Evolutionary conservation across 2,113 vertebrate genomes (phyloP).

Genomic region (Megaceryle maxima): DNA sequence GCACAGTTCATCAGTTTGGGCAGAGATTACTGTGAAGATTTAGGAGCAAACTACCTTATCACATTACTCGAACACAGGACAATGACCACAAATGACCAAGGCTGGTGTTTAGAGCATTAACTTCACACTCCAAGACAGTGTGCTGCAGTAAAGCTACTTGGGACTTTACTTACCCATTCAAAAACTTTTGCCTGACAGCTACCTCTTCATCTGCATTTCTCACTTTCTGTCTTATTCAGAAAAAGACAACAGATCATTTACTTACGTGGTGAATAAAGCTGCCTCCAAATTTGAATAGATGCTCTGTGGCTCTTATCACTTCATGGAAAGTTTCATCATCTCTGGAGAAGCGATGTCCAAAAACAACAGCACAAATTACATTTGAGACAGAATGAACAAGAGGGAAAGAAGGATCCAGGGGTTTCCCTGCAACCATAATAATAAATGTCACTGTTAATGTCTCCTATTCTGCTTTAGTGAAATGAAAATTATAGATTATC

Average conservation of each 20-base stretch:
- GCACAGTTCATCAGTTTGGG: neutral
- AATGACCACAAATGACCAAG: neutral
- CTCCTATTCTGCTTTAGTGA: neutral
- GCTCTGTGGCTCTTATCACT: slow-evolving; percentile 34
- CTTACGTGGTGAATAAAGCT: slow-evolving; percentile 44
- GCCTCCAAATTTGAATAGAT: neutral
- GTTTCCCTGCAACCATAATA: slow-evolving; percentile 36
- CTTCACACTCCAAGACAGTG: neutral
- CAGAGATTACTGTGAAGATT: neutral
- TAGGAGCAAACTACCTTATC: neutral
- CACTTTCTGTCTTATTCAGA: neutral
- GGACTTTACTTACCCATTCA: neutral
- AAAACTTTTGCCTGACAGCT: neutral
- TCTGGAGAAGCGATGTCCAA: slow-evolving; percentile 47
- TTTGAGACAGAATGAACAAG: slow-evolving; percentile 52
- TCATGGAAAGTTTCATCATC: slow-evolving; percentile 63
- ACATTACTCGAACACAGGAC: neutral
- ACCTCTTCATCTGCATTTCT: neutral
- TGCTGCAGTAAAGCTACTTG: neutral
- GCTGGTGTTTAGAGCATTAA: neutral
- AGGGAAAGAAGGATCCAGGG: slow-evolving; percentile 52
- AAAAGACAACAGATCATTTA: neutral
- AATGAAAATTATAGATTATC: neutral
- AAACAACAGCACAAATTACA: slow-evolving; percentile 59
- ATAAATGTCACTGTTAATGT: neutral